These are phyloP conservation scores for Grallaria varia DNA, from an alignment of 2,113 vertebrate species.

Conservation along the genomic window DNA sequence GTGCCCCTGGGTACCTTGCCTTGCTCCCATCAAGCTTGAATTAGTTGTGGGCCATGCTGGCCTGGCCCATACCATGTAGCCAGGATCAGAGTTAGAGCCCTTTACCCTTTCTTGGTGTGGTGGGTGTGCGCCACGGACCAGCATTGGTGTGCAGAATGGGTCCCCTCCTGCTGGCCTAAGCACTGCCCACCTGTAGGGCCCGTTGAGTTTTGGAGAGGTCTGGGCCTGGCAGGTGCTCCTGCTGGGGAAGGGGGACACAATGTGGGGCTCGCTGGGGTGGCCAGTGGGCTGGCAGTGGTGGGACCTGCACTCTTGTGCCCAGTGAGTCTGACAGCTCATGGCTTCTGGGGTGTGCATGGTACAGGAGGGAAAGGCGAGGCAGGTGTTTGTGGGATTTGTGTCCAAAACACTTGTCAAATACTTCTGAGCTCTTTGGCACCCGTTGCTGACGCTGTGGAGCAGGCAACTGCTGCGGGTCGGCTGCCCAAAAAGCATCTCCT, in stretches of 20 bases:
- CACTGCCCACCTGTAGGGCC: neutral
- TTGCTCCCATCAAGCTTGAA: neutral
- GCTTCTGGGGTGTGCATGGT: neutral
- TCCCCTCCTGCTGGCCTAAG: neutral
- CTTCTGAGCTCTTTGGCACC: neutral
- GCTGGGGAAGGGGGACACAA: rapidly evolving
- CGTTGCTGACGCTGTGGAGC: neutral
- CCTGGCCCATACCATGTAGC: neutral
- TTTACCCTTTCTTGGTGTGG: neutral
- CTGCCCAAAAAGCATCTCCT: neutral
- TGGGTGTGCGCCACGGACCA: neutral
- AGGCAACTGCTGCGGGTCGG: neutral
- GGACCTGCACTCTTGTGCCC: neutral
- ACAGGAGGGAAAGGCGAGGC: rapidly evolving
- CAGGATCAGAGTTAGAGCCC: neutral
- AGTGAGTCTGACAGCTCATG: rapidly evolving
- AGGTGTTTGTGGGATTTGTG: neutral
- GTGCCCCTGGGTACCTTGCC: neutral
- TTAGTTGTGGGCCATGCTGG: neutral
- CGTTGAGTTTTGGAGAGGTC: neutral
- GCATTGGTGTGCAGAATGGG: too few species aligned
- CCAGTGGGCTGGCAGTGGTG: too few species aligned
- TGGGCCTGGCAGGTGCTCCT: neutral
- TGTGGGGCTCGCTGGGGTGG: rapidly evolving
- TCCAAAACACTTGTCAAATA: neutral